Conservation (phyloP, 2,113 vertebrate species). For the Crotalus horridus region DNA sequence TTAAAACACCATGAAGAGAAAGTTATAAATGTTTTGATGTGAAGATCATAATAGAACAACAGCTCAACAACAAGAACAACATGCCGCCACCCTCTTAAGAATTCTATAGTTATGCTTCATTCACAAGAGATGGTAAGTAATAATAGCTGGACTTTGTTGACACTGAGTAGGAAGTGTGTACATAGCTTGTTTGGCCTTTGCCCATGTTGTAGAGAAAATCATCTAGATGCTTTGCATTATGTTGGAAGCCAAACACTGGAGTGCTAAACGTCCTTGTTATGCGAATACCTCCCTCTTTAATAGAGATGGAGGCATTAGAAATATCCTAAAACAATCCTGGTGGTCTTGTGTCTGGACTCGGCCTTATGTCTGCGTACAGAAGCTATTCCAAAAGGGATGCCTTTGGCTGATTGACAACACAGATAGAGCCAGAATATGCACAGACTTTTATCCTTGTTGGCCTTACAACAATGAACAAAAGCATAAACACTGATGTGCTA, state of each 20-base stretch:
- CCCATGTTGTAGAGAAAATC: slow-evolving; percentile 1
- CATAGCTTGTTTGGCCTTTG: neutral
- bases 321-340: slow-evolving; percentile 20
- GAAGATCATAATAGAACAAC: neutral
- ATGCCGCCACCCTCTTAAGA: neutral
- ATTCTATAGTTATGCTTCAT: neutral
- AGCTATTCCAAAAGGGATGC: slow-evolving; percentile 17
- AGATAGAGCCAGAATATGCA: slow-evolving; percentile 41
- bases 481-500: slow-evolving; percentile 2
- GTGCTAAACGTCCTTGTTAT: slow-evolving; percentile 28
- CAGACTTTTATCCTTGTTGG: slow-evolving; percentile 19
- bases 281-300: slow-evolving; percentile 1
- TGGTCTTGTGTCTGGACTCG: slow-evolving; percentile 8
- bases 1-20: neutral
- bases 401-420: slow-evolving; percentile 13
- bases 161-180: neutral
- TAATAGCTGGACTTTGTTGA: neutral
- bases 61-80: neutral
- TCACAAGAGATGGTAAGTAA: neutral
- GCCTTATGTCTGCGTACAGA: neutral
- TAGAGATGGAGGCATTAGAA: slow-evolving; percentile 24
- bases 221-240: slow-evolving; percentile 23
- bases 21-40: neutral
- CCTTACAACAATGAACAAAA: slow-evolving; percentile 43
- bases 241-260: slow-evolving; percentile 12